phyloP scores from a whole-genome alignment of 2,113 vertebrate genomes.

The Diphyllodes magnificus region DNA sequence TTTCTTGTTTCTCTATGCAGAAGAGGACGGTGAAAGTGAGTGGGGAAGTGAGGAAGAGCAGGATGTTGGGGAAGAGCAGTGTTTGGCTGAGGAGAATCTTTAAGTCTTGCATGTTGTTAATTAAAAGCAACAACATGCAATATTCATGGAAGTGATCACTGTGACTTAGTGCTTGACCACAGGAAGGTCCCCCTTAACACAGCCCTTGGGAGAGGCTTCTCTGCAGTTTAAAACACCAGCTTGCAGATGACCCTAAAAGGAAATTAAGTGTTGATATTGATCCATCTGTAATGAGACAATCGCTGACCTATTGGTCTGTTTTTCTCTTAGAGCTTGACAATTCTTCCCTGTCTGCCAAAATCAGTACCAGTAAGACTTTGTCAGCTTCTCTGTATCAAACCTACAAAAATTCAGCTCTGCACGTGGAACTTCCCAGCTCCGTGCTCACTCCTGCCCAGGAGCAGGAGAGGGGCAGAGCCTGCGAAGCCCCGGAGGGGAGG shows the following conservation, averaged over 20 bases:
- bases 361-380: neutral
- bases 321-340: constrained; percentile 21
- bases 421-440: neutral
- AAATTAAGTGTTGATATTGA: neutral
- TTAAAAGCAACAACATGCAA: neutral
- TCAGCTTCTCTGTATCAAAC: constrained; percentile 32
- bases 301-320: neutral
- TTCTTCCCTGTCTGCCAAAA: neutral
- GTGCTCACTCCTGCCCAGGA: neutral
- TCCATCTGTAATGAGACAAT: neutral
- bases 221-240: neutral
- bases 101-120: neutral
- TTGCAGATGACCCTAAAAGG: neutral
- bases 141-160: neutral
- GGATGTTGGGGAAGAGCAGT: neutral
- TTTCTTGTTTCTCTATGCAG: accelerated
- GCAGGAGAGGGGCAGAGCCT: neutral
- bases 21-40: neutral
- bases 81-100: neutral
- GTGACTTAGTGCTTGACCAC: neutral
- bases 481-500: neutral
- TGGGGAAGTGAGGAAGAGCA: neutral
- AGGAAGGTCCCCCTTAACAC: neutral
- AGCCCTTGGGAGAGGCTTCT: neutral
- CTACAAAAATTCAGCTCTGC: neutral